A percentile compares a stretch with the other conserved stretches of the same genome.
Evolutionary conservation across 92 coral and sea anemone species (phyloP).

Genomic region (Pocillopora grandis): DNA sequence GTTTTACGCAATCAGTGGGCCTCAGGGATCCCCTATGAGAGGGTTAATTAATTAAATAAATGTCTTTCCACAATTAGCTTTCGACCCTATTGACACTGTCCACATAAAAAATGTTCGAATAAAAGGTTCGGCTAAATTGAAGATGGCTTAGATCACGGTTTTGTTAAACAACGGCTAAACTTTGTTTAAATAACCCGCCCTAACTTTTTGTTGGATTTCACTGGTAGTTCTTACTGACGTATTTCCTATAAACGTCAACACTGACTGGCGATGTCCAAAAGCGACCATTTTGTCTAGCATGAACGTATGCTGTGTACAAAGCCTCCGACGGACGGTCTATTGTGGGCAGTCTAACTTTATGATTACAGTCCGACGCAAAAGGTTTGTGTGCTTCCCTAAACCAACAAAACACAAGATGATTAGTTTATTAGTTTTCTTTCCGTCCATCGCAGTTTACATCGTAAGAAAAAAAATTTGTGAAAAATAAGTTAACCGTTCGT

Average conservation of each 20-base stretch:
- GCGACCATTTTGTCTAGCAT: constrained; percentile 59
- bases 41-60: no score
- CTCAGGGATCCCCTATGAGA: no score
- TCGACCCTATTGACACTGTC: no score
- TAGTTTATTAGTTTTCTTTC: background rate
- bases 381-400: constrained; percentile 69
- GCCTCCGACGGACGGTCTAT: constrained; percentile 65
- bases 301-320: constrained; percentile 63
- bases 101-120: no score
- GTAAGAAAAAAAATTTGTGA: background rate
- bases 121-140: no score
- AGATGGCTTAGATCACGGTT: no score
- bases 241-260: constrained; percentile 44
- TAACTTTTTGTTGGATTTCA: background rate
- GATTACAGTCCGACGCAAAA: constrained; percentile 63
- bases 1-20: no score
- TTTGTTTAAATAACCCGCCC: background rate
- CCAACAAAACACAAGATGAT: background rate
- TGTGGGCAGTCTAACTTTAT: constrained; percentile 69
- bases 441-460: background rate
- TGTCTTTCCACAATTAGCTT: no score
- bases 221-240: constrained; percentile 47
- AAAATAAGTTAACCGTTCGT: no score
- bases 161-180: no score
- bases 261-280: constrained; percentile 51